A percentile compares a stretch with the other conserved stretches of the same genome.
Conservation (phyloP, 1,140 invertebrate genomes). For the Argopecten irradians region DNA sequence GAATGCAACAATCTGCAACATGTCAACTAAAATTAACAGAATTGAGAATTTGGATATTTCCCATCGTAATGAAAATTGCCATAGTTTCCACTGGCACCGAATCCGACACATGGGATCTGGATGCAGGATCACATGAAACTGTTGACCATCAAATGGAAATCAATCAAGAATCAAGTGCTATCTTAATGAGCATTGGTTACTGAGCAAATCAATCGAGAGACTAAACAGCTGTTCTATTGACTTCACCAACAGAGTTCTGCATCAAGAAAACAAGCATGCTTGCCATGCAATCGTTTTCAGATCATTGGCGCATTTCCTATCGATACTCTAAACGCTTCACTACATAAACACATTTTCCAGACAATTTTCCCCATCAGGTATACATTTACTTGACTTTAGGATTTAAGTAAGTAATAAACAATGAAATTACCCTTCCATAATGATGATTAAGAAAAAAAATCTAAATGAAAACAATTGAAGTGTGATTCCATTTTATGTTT, state of each 20-base stretch:
- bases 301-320: neutral
- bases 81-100: neutral
- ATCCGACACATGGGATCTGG: constrained; percentile 5
- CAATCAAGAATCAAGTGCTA: constrained; percentile 21
- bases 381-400: neutral
- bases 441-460: neutral
- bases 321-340: neutral
- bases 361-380: neutral
- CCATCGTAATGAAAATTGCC: neutral
- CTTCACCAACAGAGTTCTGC: neutral
- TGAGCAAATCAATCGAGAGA: constrained; percentile 11
- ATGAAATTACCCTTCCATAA: neutral
- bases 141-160: neutral
- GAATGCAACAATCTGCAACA: neutral
- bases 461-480: neutral
- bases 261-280: neutral
- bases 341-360: neutral
- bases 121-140: neutral
- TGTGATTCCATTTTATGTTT: neutral
- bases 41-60: constrained; percentile 12
- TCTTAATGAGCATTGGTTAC: constrained; percentile 12
- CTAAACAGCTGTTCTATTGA: neutral
- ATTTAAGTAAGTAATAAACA: neutral
- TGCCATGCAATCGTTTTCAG: neutral
- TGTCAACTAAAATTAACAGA: neutral